A percentile compares a stretch with the other conserved stretches of the same genome.
phyloP scores from a whole-genome alignment of 2,113 vertebrate species.

The Prunella fulvescens region DNA sequence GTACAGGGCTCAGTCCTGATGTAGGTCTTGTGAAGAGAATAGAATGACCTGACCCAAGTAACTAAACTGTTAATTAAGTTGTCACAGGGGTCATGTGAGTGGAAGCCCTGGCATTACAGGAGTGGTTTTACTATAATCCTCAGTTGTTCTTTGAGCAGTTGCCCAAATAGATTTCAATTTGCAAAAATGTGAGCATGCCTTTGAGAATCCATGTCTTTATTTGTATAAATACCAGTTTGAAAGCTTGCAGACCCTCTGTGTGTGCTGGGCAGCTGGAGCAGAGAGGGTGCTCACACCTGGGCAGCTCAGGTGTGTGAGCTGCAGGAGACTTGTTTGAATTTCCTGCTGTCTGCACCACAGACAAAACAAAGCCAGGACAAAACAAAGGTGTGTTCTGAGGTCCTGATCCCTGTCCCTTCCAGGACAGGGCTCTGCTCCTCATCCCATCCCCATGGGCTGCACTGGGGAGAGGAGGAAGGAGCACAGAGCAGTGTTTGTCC shows the following conservation, averaged over 20 bases:
- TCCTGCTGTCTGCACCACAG: neutral
- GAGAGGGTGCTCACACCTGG: neutral
- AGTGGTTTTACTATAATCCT: neutral
- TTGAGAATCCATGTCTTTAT: neutral
- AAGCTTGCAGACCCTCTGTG: neutral
- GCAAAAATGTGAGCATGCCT: neutral
- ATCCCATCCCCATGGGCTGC: fast-evolving
- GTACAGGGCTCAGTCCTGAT: neutral
- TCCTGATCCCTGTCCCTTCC: neutral
- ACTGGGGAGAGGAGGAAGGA: neutral
- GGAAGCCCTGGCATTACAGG: neutral
- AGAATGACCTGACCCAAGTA: neutral
- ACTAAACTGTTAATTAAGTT: neutral
- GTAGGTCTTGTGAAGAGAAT: neutral
- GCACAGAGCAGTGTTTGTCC: neutral
- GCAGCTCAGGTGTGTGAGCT: neutral
- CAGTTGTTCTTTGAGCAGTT: neutral
- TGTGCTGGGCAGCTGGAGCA: neutral
- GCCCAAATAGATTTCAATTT: neutral
- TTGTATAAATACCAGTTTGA: neutral
- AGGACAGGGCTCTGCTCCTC: neutral
- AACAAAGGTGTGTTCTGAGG: neutral
- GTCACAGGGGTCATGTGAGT: neutral
- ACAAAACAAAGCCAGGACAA: neutral
- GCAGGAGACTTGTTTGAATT: neutral